Conservation (phyloP, 2,797 vertebrate genomes). For the Forpus xanthops region DNA sequence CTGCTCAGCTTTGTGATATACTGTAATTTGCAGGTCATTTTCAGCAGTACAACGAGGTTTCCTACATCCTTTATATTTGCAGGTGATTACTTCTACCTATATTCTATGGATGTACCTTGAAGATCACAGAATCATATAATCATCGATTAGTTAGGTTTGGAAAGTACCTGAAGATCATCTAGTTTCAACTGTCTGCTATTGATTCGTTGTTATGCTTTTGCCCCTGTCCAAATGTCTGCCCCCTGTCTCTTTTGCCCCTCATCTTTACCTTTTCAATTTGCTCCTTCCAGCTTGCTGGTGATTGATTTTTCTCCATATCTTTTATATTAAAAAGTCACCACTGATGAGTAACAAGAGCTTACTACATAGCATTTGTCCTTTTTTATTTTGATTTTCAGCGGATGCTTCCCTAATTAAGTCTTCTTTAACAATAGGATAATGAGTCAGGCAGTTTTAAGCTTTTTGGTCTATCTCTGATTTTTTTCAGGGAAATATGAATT, state of each 20-base stretch:
- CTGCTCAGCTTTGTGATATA: not conserved
- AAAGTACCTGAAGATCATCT: not conserved
- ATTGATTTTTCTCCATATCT: not conserved
- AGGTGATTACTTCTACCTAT: not conserved
- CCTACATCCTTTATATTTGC: not conserved
- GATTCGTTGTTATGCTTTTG: not conserved
- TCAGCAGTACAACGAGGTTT: not conserved
- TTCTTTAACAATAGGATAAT: not conserved
- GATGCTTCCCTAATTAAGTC: not conserved
- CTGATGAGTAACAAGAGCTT: not conserved
- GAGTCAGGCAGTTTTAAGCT: not conserved
- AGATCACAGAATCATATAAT: not conserved
- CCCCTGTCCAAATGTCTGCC: not conserved
- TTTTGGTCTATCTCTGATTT: not conserved
- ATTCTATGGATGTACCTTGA: not conserved
- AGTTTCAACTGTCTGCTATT: not conserved
- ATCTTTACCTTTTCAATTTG: not conserved
- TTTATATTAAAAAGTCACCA: not conserved
- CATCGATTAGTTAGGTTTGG: not conserved
- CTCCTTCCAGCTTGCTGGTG: not conserved
- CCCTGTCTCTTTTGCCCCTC: not conserved
- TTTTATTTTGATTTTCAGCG: not conserved
- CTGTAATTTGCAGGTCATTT: rapidly evolving
- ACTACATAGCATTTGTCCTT: not conserved
- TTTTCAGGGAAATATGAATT: not conserved